Base-by-base conservation (phyloP, 2,797 vertebrate species). In the Cynopterus sphinx region DNA sequence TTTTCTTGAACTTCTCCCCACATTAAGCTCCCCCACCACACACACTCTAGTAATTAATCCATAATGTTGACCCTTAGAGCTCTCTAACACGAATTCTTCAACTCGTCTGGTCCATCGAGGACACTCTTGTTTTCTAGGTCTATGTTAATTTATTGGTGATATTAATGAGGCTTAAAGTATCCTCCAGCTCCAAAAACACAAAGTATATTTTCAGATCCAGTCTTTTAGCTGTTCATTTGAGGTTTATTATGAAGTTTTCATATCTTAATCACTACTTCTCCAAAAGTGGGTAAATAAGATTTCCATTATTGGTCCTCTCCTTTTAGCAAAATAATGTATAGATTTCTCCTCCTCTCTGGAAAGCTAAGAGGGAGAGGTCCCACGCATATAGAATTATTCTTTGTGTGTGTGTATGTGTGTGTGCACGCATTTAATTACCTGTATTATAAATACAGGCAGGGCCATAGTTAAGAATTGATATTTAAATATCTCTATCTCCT, bases 181-280 rank as follows among this genome's bases (percentile, higher is more conserved):
- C 51, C 22, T 81, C 41, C 67, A 77, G 4, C 24, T 61, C 63
- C 55, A 21, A 74, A 91, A 79, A 28, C 61, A 41, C 68, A 41
- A 49, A 86, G 31, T 55, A 0, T n/a, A 22, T 75, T 68, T 86
- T 63, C 36, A n/a, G 36, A 92, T 16, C 19, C 68, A 24, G 41
- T 74, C 8, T 70, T 79, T 85, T 49, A 81, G 57, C 31, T 65
- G 49, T 70, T 17, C n/a, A 13, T 86, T 70, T 43, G 33, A 90
- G 26, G 67, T 86, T 89, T 91, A 89, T 65, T 49, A 31, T 46
- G 89, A 78, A 75, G 41, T 46, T 81, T 59, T 91, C 26, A 39
- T 79, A 70, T 86, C 22, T 71, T 92, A 49, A 82, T 89, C 55
- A 86, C 49, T 57, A 51, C 15, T 31, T 82, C 26, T 81, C 74